Percentiles rank a stretch among this genome's conserved stretches.
phyloP scores from a whole-genome alignment of 2,113 vertebrate genomes.

The Osmerus mordax region DNA sequence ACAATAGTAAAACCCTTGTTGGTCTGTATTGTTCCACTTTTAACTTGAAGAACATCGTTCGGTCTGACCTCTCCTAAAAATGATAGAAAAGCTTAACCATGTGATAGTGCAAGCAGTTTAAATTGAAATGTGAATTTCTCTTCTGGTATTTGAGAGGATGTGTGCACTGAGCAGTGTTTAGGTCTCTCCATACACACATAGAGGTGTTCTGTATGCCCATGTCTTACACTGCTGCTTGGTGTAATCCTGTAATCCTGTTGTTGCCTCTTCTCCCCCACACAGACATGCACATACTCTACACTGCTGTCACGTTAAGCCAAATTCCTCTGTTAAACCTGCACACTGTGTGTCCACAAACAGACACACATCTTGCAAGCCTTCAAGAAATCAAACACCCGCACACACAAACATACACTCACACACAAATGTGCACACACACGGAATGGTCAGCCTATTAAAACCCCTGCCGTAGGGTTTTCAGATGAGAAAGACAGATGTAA shows the following conservation, averaged over 20 bases:
- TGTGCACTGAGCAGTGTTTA: not conserved
- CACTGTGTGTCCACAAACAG: conserved; percentile 23
- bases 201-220: conserved; percentile 48
- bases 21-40: too few species aligned
- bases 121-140: not conserved
- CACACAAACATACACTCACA: not conserved
- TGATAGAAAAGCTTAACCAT: not conserved
- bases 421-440: conserved; percentile 7
- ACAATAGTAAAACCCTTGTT: not conserved
- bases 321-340: conserved; percentile 7
- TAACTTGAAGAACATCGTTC: too few species aligned
- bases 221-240: conserved; percentile 52
- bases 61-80: not conserved
- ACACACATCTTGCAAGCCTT: not conserved
- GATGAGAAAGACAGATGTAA: conserved; percentile 40
- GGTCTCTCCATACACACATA: not conserved
- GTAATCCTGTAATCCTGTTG: conserved; percentile 74
- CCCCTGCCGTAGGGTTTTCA: conserved; percentile 39
- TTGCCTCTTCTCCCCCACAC: conserved; percentile 45
- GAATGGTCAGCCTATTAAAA: conserved; percentile 48
- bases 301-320: not conserved
- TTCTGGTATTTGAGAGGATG: not conserved
- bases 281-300: not conserved
- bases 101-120: too few species aligned
- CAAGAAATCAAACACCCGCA: conserved; percentile 1